Evolutionary conservation across 2,888 invertebrate genomes (phyloP), one percentile per base, ranked within the genome.

Genomic region (Platynereis dumerilii): DNA sequence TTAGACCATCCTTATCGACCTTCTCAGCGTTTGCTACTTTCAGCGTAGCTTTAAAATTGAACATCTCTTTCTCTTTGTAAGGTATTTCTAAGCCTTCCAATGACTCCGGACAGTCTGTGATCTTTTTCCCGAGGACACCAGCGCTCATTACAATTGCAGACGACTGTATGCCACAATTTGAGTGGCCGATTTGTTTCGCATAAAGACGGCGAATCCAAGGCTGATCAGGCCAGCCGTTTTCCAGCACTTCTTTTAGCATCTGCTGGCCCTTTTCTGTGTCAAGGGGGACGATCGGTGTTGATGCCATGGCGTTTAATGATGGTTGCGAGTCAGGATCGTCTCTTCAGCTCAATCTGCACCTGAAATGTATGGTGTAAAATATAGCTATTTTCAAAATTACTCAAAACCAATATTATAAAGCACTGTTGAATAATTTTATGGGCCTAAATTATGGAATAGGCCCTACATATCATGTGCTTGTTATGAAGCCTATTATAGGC

Each of bases 141-240:
- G 48, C 48, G n/a, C 48, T 48, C 48, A 48, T 48, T 5, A 48
- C n/a, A 5, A 48, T 12, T 5, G 48, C 48, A 48, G 7, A 10
- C 5, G 20, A 20, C 20, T 20, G 20, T n/a, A 48, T 22, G 22
- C 48, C 48, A 22, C 48, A 48, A n/a, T n/a, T 48, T n/a, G 48
- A 48, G 3, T 48, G n/a, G 3, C 48, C 48, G 17, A 48, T 22
- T 48, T 48, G 48, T n/a, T 48, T 48, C 3, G 22, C 48, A n/a
- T 5, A 48, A 10, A 48, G n/a, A 3, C 3, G 20, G 3, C 22
- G 7, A 22, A 48, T n/a, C n/a, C n/a, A 22, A n/a, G n/a, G 48
- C 48, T 48, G 48, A 48, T 48, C n/a, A 12, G 48, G 48, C 48
- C 48, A 48, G 20, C 17, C 7, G 17, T 48, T 22, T n/a, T 48